Conservation (phyloP, 2,797 vertebrate genomes). For the Chaunax sp. region DNA sequence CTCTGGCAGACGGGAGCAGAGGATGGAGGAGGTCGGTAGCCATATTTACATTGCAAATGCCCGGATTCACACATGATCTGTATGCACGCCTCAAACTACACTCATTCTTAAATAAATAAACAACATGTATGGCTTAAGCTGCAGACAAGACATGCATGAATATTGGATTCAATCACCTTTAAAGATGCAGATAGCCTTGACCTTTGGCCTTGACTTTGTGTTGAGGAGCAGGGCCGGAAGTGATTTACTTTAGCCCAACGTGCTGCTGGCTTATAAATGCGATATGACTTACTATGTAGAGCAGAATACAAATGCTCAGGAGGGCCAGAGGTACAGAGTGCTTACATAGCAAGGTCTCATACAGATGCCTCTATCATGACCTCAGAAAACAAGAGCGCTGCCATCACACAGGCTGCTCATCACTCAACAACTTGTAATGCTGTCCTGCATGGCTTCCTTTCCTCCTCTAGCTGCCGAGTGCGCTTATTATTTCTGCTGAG, state of each 20-base stretch:
- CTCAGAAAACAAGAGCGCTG: slow-evolving; percentile 14
- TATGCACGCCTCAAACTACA: slow-evolving; percentile 30
- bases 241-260: slow-evolving; percentile 54
- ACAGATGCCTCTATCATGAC: slow-evolving; percentile 8
- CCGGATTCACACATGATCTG: slow-evolving; percentile 54
- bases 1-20: slow-evolving; percentile 26
- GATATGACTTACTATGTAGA: slow-evolving; percentile 25
- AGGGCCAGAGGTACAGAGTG: slow-evolving; percentile 27
- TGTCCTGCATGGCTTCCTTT: background rate
- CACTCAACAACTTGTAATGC: background rate
- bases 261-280: slow-evolving; percentile 26
- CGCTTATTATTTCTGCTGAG: slow-evolving; percentile 9
- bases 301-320: slow-evolving; percentile 41
- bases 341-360: slow-evolving; percentile 54
- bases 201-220: slow-evolving; percentile 63
- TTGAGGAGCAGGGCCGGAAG: slow-evolving; percentile 31
- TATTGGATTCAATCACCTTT: slow-evolving; percentile 71
- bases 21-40: slow-evolving; percentile 36
- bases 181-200: slow-evolving; percentile 63
- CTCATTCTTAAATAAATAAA: slow-evolving; percentile 59
- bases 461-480: slow-evolving; percentile 1
- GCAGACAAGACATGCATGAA: slow-evolving; percentile 64
- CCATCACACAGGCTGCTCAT: slow-evolving; percentile 9
- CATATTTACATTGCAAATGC: slow-evolving; percentile 75
- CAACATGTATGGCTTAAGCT: slow-evolving; percentile 48